Evolutionary conservation across 2,888 invertebrate species (phyloP), one percentile per base, ranked within the genome.

Genomic region (Ceriagrion tenellum): DNA sequence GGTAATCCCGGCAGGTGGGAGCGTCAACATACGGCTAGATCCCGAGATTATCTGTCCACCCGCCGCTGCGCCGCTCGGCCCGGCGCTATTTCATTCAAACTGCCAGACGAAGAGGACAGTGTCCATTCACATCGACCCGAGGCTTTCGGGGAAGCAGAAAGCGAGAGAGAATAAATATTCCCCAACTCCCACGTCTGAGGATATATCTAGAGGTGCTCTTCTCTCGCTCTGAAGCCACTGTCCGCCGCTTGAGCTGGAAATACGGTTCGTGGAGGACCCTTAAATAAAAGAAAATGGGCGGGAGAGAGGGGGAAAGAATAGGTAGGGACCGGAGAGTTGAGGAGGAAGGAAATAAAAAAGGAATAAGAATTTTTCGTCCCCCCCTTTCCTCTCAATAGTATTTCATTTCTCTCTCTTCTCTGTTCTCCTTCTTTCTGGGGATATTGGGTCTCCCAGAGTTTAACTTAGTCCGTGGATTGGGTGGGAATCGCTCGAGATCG

Each of bases 401-500:
- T 89, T 10, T 89, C 89, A n/a, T 55, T n/a, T 55, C 89, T n/a
- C 88, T 40, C 47, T 40, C 59, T 56, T 59, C 59, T 59, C 59
- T 20, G 4, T 47, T 2, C 13, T 20, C 69, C n/a, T 23, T 69
- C 26, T 69, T 81, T 35, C 81, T 55, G 59, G 4, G 89, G 55
- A 55, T 89, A 89, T 89, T 89, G 89, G 13, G 89, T 55, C 89
- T 89, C 55, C 89, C 35, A 16, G 55, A 55, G 55, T 55, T 16
- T 55, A n/a, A 55, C 63, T 40, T 35, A 59, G 59, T 91, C 63
- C 91, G 91, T 91, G 91, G 91, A 91, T 91, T 35, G 91, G 63
- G 63, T 91, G 91, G 63, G 59, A 91, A 91, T 91, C 91, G 63
- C 23, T 91, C 63, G 23, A 91, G 47, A 91, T 91, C 40, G 63